These are phyloP conservation scores for Xenopus laevis DNA, from an alignment of 2,113 vertebrate genomes.

Conservation along the genomic window DNA sequence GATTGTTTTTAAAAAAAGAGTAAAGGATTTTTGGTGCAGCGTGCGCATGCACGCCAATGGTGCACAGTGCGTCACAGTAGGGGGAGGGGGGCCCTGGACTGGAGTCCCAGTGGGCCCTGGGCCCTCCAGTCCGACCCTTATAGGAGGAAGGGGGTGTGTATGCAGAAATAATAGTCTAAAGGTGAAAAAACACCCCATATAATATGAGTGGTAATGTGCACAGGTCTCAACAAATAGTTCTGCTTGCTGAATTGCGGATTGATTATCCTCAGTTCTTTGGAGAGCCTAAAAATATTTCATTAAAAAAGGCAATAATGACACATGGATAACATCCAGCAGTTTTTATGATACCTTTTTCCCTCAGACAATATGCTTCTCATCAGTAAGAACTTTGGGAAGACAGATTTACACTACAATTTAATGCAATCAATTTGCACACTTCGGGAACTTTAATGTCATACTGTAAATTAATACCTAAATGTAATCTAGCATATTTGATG, in stretches of 20 bases:
- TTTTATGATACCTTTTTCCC: background rate
- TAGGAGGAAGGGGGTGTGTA: no score
- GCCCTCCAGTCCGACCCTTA: no score
- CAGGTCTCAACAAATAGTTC: background rate
- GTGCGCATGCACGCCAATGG: no score
- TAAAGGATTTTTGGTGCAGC: no score
- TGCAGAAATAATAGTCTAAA: no score
- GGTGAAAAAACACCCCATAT: no score
- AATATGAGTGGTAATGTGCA: background rate
- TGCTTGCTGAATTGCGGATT: background rate
- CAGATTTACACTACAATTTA: background rate
- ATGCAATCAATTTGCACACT: background rate
- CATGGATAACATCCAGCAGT: background rate
- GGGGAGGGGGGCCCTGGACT: no score
- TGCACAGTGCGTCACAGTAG: no score
- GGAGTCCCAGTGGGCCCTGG: no score
- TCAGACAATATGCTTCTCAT: background rate
- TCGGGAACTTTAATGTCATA: background rate
- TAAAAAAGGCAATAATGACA: background rate
- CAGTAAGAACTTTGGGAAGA: background rate
- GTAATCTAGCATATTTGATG: background rate
- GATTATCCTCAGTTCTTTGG: background rate
- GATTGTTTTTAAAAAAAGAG: no score
- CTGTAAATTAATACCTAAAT: background rate
- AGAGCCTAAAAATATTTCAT: background rate